phyloP scores from a whole-genome alignment of 2,888 invertebrate species.

The Gonocerus acuteangulatus region DNA sequence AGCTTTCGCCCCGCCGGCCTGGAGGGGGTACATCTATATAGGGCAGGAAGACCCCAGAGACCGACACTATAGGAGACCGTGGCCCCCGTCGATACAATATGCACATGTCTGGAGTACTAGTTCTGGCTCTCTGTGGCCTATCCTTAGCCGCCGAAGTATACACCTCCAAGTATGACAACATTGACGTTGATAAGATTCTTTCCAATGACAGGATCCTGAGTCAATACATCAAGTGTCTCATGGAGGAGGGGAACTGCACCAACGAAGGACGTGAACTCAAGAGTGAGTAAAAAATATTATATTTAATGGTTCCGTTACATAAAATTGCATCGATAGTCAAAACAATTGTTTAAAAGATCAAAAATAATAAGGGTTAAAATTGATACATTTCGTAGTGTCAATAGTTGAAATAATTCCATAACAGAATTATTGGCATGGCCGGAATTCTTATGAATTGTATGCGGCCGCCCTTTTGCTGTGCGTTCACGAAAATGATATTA shows the following conservation, averaged over 20 bases:
- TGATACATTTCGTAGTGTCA: too few species aligned
- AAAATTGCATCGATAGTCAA: too few species aligned
- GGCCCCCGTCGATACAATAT: background rate
- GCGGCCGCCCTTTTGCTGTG: too few species aligned
- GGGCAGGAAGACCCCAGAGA: background rate
- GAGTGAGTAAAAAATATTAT: constrained; percentile 48
- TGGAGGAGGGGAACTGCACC: constrained; percentile 55
- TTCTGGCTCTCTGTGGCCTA: constrained; percentile 19
- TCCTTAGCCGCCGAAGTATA: constrained; percentile 41
- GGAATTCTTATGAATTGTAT: too few species aligned
- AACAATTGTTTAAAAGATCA: too few species aligned
- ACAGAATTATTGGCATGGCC: too few species aligned
- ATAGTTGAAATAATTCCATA: too few species aligned
- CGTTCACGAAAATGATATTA: too few species aligned
- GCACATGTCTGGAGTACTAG: constrained; percentile 25
- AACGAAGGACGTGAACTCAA: constrained; percentile 54
- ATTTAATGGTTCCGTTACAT: too few species aligned
- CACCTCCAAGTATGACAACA: constrained; percentile 49
- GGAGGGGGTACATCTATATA: constrained; percentile 17
- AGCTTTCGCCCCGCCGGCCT: constrained; percentile 2
- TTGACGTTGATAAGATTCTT: constrained; percentile 53
- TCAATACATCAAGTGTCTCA: constrained; percentile 55
- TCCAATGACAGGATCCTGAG: constrained; percentile 50
- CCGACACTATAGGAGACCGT: background rate
- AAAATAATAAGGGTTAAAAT: too few species aligned